Percentiles rank a stretch among this genome's conserved stretches.
phyloP scores from a whole-genome alignment of 2,113 vertebrate species.

The Ahaetulla prasina region DNA sequence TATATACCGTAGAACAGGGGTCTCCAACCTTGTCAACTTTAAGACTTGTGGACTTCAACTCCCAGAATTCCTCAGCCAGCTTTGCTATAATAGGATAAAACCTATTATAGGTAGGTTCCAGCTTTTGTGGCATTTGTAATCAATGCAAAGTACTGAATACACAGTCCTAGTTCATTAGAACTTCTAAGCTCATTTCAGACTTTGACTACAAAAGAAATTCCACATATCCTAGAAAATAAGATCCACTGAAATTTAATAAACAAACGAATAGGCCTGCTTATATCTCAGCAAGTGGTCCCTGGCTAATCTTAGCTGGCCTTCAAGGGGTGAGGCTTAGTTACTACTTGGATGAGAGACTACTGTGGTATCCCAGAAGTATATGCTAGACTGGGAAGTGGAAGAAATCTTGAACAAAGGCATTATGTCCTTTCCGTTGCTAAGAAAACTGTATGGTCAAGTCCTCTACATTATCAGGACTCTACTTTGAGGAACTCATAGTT shows the following conservation, averaged over 20 bases:
- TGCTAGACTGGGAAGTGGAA: not conserved
- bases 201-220: not conserved
- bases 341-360: not conserved
- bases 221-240: not conserved
- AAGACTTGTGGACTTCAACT: too few species aligned
- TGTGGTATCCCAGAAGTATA: not conserved
- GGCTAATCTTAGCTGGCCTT: not conserved
- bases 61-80: too few species aligned
- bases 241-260: not conserved
- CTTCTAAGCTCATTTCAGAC: not conserved
- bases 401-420: not conserved
- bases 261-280: not conserved
- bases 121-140: not conserved
- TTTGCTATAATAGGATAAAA: too few species aligned
- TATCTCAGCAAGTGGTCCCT: not conserved
- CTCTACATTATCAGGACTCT: not conserved
- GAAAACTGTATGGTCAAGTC: not conserved
- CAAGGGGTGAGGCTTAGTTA: not conserved
- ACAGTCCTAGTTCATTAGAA: not conserved
- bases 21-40: too few species aligned
- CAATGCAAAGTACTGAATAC: not conserved
- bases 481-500: not conserved
- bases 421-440: not conserved
- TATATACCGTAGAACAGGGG: too few species aligned
- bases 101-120: not conserved